Conservation (phyloP, 2,888 invertebrate genomes). For the Notodonta ziczac region DNA sequence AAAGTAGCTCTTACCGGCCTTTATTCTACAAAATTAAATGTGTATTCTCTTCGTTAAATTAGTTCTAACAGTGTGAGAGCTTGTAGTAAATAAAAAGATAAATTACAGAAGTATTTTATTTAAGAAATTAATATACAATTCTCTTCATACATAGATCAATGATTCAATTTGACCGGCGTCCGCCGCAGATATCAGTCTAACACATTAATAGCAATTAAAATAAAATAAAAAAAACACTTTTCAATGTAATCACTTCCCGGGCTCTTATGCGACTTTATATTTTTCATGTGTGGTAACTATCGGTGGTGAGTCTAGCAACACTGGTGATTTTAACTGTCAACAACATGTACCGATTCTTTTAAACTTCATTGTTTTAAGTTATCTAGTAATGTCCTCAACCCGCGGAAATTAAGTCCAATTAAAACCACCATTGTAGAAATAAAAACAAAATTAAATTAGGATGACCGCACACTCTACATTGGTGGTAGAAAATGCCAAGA, state of each 20-base stretch:
- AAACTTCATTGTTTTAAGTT: too few relatives aligned
- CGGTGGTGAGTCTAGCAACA: slow-evolving; percentile 40
- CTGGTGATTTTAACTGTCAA: slow-evolving; percentile 20
- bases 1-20: slow-evolving; percentile 34
- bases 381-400: not conserved
- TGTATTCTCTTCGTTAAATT: not conserved
- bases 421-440: not conserved
- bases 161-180: slow-evolving; percentile 64
- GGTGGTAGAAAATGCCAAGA: slow-evolving; percentile 16
- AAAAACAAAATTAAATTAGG: not conserved
- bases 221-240: slow-evolving; percentile 27
- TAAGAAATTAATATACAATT: slow-evolving; percentile 83
- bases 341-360: not conserved
- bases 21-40: not conserved
- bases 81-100: slow-evolving; percentile 36
- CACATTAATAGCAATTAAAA: slow-evolving; percentile 50
- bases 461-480: slow-evolving; percentile 1
- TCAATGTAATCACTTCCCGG: slow-evolving; percentile 29
- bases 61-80: not conserved
- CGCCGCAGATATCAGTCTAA: slow-evolving; percentile 64
- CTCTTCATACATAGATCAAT: slow-evolving; percentile 75
- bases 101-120: slow-evolving; percentile 79
- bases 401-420: not conserved
- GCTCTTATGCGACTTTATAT: slow-evolving; percentile 42
- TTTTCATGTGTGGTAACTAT: slow-evolving; percentile 41